Conservation (phyloP, 2,797 vertebrate genomes). For the Enoplosus armatus region DNA sequence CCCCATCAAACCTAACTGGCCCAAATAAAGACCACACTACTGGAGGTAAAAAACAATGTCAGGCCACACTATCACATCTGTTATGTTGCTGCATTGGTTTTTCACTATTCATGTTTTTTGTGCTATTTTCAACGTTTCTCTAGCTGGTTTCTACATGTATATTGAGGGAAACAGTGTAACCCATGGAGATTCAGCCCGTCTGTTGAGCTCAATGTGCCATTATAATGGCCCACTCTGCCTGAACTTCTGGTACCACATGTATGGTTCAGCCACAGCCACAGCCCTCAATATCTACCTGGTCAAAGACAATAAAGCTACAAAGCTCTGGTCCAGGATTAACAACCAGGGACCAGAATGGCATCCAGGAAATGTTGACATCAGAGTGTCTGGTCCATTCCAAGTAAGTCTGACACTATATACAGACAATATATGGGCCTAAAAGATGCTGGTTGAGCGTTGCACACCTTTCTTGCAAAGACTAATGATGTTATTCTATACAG, state of each 20-base stretch:
- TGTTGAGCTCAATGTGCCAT: constrained; percentile 83
- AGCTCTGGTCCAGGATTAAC: constrained; percentile 80
- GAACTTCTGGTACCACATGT: constrained; percentile 90
- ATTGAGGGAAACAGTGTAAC: constrained; percentile 75
- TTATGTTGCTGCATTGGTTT: neutral
- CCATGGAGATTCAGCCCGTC: constrained; percentile 80
- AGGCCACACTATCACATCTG: neutral
- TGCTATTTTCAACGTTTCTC: neutral
- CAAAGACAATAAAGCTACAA: constrained; percentile 34
- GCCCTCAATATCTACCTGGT: constrained; percentile 80
- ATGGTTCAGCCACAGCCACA: constrained; percentile 81
- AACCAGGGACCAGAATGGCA: constrained; percentile 83
- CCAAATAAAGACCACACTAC: constrained; percentile 88
- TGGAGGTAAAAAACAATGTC: constrained; percentile 78
- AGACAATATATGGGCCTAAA: neutral
- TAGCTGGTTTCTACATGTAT: constrained; percentile 86
- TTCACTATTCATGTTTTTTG: constrained; percentile 1
- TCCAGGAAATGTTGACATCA: constrained; percentile 73
- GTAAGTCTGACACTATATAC: constrained; percentile 63
- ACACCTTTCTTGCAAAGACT: neutral
- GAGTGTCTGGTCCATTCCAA: constrained; percentile 66
- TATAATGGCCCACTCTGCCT: constrained; percentile 82
- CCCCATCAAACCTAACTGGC: constrained; percentile 82
- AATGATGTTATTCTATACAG: neutral
- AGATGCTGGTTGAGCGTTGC: neutral